A percentile compares a stretch with the other conserved stretches of the same genome.
Evolutionary conservation across 2,888 invertebrate species (phyloP).

Genomic region (Pilophorus perplexus): DNA sequence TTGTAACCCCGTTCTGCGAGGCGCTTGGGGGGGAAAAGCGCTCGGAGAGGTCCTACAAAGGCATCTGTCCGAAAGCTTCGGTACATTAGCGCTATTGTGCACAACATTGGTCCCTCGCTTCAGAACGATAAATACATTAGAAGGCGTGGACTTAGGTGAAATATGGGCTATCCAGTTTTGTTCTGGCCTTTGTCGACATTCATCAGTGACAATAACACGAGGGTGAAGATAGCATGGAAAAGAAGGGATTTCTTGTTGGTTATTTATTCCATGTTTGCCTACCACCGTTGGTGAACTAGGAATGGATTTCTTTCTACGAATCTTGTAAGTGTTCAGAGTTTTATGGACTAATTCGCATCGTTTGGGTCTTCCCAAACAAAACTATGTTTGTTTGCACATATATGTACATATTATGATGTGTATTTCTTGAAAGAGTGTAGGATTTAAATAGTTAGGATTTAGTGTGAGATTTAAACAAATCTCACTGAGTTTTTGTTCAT

Average conservation of each 20-base stretch:
- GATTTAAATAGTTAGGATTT: too few species aligned
- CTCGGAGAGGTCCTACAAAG: conserved; percentile 8
- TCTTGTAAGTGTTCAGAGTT: too few species aligned
- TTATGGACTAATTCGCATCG: too few species aligned
- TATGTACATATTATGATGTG: too few species aligned
- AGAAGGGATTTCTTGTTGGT: too few species aligned
- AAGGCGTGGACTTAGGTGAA: conserved; percentile 37
- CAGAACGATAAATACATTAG: conserved; percentile 39
- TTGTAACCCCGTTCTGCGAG: conserved; percentile 6
- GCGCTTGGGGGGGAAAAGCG: too few species aligned
- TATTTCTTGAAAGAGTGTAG: too few species aligned
- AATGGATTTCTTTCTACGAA: neutral
- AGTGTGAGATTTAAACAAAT: too few species aligned
- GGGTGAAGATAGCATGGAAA: neutral
- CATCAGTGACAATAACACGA: conserved; percentile 32
- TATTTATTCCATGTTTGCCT: too few species aligned
- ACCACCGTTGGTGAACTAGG: neutral
- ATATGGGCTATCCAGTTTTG: conserved; percentile 32
- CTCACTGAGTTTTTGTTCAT: too few species aligned
- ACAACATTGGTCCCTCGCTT: conserved; percentile 11
- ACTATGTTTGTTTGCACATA: too few species aligned
- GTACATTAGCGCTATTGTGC: conserved; percentile 38
- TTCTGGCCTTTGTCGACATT: conserved; percentile 22
- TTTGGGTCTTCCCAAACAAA: too few species aligned
- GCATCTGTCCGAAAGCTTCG: conserved; percentile 36